These are phyloP conservation scores for Scaptodrosophila latifasciaeformis DNA, from an alignment of 2,888 invertebrate species.

Conservation along the genomic window DNA sequence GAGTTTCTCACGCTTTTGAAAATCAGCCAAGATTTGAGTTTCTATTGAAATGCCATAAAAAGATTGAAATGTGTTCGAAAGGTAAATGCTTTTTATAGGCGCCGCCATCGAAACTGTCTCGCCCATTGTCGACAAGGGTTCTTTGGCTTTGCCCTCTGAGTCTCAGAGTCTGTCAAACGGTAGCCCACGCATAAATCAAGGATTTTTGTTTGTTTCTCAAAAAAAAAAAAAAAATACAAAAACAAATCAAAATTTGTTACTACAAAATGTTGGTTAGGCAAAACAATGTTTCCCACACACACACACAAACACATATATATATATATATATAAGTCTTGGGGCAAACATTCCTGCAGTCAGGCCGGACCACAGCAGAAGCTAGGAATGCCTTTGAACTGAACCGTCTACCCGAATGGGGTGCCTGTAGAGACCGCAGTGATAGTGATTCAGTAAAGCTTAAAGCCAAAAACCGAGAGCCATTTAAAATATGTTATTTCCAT, in stretches of 20 bases:
- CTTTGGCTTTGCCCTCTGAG: no score
- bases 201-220: constrained; percentile 37
- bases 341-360: constrained; percentile 49
- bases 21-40: constrained; percentile 13
- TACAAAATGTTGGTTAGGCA: neutral
- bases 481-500: constrained; percentile 10
- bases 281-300: constrained; percentile 17
- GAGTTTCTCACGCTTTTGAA: constrained; percentile 58
- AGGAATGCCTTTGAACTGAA: constrained; percentile 66
- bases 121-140: neutral
- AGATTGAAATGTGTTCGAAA: constrained; percentile 52
- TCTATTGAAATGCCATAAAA: constrained; percentile 69
- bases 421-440: constrained; percentile 1
- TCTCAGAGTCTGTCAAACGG: constrained; percentile 54
- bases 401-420: constrained; percentile 53
- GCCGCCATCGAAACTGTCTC: constrained; percentile 41
- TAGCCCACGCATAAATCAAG: constrained; percentile 66
- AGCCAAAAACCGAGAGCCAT: neutral
- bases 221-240: constrained; percentile 6
- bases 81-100: constrained; percentile 61
- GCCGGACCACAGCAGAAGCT: constrained; percentile 34
- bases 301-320: neutral
- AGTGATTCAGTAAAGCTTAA: neutral
- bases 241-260: constrained; percentile 1
- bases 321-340: no score